Percentiles rank a stretch among this genome's conserved stretches.
phyloP scores from a whole-genome alignment of 1,140 invertebrate species.

The Nebria ingens region DNA sequence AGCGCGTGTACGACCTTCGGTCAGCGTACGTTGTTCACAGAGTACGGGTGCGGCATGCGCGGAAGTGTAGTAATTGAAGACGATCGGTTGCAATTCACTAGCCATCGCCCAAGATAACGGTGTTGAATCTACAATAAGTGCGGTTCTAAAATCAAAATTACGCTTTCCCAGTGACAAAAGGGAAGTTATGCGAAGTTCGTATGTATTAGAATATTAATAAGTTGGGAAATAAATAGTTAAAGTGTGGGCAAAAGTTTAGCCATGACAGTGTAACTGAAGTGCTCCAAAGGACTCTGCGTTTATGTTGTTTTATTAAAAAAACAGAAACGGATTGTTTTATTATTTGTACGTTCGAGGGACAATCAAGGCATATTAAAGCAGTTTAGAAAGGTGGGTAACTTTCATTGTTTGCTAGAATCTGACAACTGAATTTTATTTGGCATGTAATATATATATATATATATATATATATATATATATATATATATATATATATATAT shows the following conservation, averaged over 20 bases:
- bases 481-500: no score
- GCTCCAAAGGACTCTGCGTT: slow-evolving; percentile 16
- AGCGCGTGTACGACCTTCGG: slow-evolving; percentile 3
- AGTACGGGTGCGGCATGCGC: slow-evolving; percentile 11
- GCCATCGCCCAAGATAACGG: slow-evolving; percentile 24
- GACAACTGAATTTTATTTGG: not conserved
- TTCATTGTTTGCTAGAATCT: slow-evolving; percentile 4
- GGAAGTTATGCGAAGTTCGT: slow-evolving; percentile 17
- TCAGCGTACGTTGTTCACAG: slow-evolving; percentile 11
- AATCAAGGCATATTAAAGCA: not conserved
- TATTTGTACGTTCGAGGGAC: not conserved
- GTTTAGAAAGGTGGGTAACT: not conserved
- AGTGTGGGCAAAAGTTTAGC: slow-evolving; percentile 22
- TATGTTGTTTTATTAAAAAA: slow-evolving; percentile 20
- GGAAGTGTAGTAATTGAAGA: not conserved
- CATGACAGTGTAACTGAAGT: slow-evolving; percentile 26
- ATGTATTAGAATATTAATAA: slow-evolving; percentile 3
- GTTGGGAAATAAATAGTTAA: slow-evolving; percentile 15
- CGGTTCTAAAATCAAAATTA: slow-evolving; percentile 19
- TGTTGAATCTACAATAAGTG: slow-evolving; percentile 25
- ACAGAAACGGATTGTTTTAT: not conserved
- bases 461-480: no score
- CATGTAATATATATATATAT: no score
- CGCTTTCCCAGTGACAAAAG: slow-evolving; percentile 16
- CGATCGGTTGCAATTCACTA: slow-evolving; percentile 9